phyloP scores from a whole-genome alignment of 2,113 vertebrate genomes.

The Brachionichthys hirsutus region DNA sequence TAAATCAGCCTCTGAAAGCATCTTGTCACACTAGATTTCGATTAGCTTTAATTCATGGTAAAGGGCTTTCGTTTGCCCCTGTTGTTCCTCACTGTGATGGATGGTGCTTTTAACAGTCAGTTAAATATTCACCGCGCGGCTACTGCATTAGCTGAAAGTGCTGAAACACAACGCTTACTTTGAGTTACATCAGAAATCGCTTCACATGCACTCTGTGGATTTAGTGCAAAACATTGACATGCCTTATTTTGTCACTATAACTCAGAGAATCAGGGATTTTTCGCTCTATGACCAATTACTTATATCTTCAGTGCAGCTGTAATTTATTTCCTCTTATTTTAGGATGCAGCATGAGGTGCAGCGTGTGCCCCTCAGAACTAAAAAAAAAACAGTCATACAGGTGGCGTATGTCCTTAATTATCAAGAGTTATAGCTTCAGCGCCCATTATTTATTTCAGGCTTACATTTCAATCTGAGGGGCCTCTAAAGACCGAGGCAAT shows the following conservation, averaged over 20 bases:
- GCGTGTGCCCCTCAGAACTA: no score
- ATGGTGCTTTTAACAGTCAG: conserved; percentile 34
- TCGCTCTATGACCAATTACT: no score
- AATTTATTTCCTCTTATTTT: no score
- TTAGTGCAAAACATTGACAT: neutral
- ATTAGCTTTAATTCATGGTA: conserved; percentile 49
- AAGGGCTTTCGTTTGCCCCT: conserved; percentile 16
- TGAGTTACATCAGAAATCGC: conserved; percentile 4
- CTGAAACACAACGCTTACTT: conserved; percentile 18
- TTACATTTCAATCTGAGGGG: conserved; percentile 35
- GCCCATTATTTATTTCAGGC: conserved; percentile 37
- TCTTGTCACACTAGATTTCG: conserved; percentile 58
- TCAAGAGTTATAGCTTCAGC: neutral
- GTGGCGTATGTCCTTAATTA: conserved; percentile 2
- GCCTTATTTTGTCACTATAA: no score
- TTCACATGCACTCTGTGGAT: neutral
- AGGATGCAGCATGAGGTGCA: no score
- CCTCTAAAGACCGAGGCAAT: conserved; percentile 34
- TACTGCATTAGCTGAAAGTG: conserved; percentile 24
- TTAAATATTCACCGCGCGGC: conserved; percentile 14
- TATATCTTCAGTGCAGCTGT: no score
- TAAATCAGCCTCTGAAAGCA: conserved; percentile 62
- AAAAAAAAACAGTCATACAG: no score
- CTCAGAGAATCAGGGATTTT: no score
- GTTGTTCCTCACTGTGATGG: conserved; percentile 53